phyloP scores from a whole-genome alignment of 2,113 vertebrate genomes.

The Trichomycterus rosablanca region DNA sequence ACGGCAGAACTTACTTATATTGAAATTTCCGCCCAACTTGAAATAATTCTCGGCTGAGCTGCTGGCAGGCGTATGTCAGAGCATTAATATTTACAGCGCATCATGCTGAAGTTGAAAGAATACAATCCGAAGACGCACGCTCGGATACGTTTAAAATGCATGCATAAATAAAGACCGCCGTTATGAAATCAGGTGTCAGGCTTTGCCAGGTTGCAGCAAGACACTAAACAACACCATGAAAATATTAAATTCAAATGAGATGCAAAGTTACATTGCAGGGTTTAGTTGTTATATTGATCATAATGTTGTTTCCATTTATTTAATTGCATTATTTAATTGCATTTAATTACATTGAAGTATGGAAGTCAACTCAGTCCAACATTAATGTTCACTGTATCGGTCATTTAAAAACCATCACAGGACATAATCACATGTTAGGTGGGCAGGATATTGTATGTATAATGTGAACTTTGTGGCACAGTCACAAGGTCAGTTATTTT shows the following conservation, averaged over 20 bases:
- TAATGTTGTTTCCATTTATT: neutral
- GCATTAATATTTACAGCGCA: constrained; percentile 51
- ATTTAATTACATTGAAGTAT: too few species aligned
- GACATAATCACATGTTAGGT: too few species aligned
- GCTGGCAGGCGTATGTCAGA: constrained; percentile 43
- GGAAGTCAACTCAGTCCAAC: too few species aligned
- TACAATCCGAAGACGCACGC: constrained; percentile 43
- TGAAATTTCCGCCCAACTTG: constrained; percentile 42
- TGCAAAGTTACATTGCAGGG: neutral
- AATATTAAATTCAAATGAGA: constrained; percentile 1
- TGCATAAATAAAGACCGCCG: constrained; percentile 45
- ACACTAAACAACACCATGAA: constrained; percentile 12
- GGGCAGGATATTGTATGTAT: too few species aligned
- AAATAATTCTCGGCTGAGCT: constrained; percentile 42
- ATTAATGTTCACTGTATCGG: too few species aligned
- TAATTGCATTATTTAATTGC: neutral
- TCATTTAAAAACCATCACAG: too few species aligned
- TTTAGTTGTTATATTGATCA: too few species aligned
- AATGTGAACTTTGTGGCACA: too few species aligned
- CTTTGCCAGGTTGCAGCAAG: constrained; percentile 29
- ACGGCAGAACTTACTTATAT: constrained; percentile 33
- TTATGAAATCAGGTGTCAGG: constrained; percentile 42
- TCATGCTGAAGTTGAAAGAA: constrained; percentile 41
- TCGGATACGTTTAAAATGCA: constrained; percentile 48
- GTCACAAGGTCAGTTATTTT: too few species aligned